Percentiles rank a stretch among this genome's conserved stretches.
Evolutionary conservation across 2,797 vertebrate genomes (phyloP).

Genomic region (Takifugu ocellatus): DNA sequence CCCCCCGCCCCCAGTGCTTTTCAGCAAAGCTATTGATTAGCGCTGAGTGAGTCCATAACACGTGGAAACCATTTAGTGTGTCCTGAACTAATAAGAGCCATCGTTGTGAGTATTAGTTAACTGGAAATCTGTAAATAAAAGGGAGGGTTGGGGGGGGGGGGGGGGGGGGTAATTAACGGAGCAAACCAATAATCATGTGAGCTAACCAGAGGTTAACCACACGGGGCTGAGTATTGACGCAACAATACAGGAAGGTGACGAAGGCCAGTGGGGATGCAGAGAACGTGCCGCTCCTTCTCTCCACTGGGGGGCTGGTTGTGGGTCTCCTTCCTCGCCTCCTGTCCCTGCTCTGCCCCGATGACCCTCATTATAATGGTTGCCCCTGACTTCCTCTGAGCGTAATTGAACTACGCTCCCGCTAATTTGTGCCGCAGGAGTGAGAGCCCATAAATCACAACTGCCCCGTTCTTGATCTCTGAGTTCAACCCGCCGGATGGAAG

Average conservation of each 20-base stretch:
- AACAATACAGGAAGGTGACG: background rate
- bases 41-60: slow-evolving; percentile 25
- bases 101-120: slow-evolving; percentile 20
- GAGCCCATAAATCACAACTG: slow-evolving; percentile 38
- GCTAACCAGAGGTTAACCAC: slow-evolving; percentile 1
- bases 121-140: slow-evolving; percentile 40
- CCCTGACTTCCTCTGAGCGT: slow-evolving; percentile 24
- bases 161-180: slow-evolving; percentile 18
- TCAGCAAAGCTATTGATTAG: slow-evolving; percentile 38
- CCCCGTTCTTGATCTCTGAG: slow-evolving; percentile 29
- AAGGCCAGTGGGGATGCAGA: background rate
- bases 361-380: slow-evolving; percentile 52
- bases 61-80: slow-evolving; percentile 2
- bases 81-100: slow-evolving; percentile 1
- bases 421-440: slow-evolving; percentile 32
- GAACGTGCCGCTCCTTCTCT: background rate
- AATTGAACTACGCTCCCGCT: slow-evolving; percentile 41
- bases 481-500: slow-evolving; percentile 28
- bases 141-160: slow-evolving; percentile 15
- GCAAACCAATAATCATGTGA: slow-evolving; percentile 36
- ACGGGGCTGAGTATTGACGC: slow-evolving; percentile 1
- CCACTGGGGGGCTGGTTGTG: background rate
- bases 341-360: slow-evolving; percentile 22
- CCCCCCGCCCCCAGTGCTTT: background rate
- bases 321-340: slow-evolving; percentile 16